phyloP scores from a whole-genome alignment of 2,888 invertebrate genomes.

The Ligdia adustata region DNA sequence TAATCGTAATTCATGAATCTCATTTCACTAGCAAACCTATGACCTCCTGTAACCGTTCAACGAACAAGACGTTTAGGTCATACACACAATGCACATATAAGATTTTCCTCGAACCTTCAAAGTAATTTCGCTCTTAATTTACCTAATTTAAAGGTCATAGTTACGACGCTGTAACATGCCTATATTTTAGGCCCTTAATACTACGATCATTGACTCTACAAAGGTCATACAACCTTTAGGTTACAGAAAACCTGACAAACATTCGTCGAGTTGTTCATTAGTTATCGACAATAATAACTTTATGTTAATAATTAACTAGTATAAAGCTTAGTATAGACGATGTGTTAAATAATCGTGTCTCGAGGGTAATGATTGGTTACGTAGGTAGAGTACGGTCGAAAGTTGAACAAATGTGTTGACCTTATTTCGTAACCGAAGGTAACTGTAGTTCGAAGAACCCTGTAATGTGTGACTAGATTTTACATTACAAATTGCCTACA shows the following conservation, averaged over 20 bases:
- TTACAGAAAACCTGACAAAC: slow-evolving; percentile 32
- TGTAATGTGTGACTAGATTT: no score
- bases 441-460: not conserved
- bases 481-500: no score
- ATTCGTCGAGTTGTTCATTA: slow-evolving; percentile 17
- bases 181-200: slow-evolving; percentile 26
- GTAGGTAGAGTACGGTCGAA: not conserved
- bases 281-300: slow-evolving; percentile 8
- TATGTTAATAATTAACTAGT: not conserved
- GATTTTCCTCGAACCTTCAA: slow-evolving; percentile 7
- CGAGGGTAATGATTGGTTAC: slow-evolving; percentile 11
- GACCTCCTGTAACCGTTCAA: slow-evolving; percentile 5
- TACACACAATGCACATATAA: slow-evolving; percentile 6
- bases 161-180: no score
- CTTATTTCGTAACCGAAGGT: not conserved
- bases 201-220: slow-evolving; percentile 22
- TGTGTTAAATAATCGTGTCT: slow-evolving; percentile 27
- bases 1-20: slow-evolving; percentile 3
- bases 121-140: not conserved
- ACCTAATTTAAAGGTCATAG: no score
- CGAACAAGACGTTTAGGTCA: slow-evolving; percentile 27
- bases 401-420: slow-evolving; percentile 3
- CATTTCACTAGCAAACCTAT: slow-evolving; percentile 2
- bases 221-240: slow-evolving; percentile 33
- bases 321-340: slow-evolving; percentile 24